Percentiles rank a stretch among this genome's conserved stretches.
These are phyloP conservation scores for Leuctra nigra DNA, from an alignment of 2,888 invertebrate genomes.

Conservation along the genomic window DNA sequence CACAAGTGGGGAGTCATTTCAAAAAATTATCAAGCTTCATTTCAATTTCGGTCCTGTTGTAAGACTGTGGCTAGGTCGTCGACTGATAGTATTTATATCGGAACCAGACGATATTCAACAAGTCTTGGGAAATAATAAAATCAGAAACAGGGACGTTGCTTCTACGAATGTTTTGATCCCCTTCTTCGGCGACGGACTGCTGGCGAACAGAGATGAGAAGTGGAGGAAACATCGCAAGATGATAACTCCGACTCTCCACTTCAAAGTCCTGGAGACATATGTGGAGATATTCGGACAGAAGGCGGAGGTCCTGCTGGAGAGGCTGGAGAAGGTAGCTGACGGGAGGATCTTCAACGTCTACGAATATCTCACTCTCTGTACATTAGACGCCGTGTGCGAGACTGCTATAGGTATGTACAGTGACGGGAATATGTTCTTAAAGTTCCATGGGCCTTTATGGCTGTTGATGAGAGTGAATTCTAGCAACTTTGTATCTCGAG, in stretches of 20 bases:
- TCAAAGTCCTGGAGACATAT: too few relatives aligned
- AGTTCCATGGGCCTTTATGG: too few relatives aligned
- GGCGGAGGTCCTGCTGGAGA: background rate
- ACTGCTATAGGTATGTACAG: conserved; percentile 13
- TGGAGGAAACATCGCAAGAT: too few relatives aligned
- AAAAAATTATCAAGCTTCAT: background rate
- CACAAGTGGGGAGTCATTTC: background rate
- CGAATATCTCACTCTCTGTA: background rate
- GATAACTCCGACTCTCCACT: conserved; percentile 14
- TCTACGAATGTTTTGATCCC: background rate
- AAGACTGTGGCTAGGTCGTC: background rate
- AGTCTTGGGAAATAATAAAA: background rate
- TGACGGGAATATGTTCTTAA: too few relatives aligned
- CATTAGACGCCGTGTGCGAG: conserved; percentile 7
- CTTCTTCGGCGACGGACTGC: conserved; percentile 3
- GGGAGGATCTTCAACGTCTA: background rate
- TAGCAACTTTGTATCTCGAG: too few relatives aligned
- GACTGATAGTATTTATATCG: background rate
- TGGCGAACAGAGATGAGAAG: background rate
- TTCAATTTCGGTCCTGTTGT: background rate
- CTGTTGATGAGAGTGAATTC: too few relatives aligned
- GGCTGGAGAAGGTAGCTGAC: background rate
- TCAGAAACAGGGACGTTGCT: background rate
- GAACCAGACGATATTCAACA: conserved; percentile 1
- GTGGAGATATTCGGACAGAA: conserved; percentile 6